Evolutionary conservation across 2,888 invertebrate genomes (phyloP), one percentile per base, ranked within the genome.

Genomic region (Morpho helenor): DNA sequence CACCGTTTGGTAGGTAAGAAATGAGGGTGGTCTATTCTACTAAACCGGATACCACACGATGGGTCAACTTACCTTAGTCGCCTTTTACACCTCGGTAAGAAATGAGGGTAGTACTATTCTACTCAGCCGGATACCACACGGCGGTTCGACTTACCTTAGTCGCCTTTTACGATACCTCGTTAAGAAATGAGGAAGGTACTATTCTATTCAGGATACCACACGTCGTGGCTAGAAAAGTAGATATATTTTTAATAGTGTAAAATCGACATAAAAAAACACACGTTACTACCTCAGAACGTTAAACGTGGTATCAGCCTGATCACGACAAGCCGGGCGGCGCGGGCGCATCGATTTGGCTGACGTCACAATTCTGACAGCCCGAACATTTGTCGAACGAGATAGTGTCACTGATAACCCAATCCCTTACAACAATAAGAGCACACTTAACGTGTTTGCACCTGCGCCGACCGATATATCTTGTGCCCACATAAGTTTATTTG

Each of bases 361-460:
- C 89, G 88, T 90, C 89, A 90, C 84, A 82, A 66, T 80, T 86
- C 83, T 89, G 90, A 90, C 90, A 90, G 87, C 82, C 86, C 81
- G 82, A 87, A 85, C 87, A 87, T 89, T 89, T 89, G 86, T 90
- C 88, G 90, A 90, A 87, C 77, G 69, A 89, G 90, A 90, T 90
- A 87, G 88, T 89, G 90, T 90, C 90, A 90, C 81, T 82, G 90
- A 90, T 90, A 89, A 89, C 80, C 80, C 83, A 84, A 87, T 84
- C 89, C 88, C 86, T 87, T 86, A 87, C 81, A 87, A 90, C 88
- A 89, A 90, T 89, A 81, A 86, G 86, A 88, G 87, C 75, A 88
- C 88, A 90, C 88, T 90, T 90, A 88, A 82, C 87, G 86, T 88
- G 88, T 90, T 89, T 89, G 88, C 90, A 90, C 90, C 90, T 90